phyloP scores from a whole-genome alignment of 2,797 vertebrate species.

The Tarsius wallacei region DNA sequence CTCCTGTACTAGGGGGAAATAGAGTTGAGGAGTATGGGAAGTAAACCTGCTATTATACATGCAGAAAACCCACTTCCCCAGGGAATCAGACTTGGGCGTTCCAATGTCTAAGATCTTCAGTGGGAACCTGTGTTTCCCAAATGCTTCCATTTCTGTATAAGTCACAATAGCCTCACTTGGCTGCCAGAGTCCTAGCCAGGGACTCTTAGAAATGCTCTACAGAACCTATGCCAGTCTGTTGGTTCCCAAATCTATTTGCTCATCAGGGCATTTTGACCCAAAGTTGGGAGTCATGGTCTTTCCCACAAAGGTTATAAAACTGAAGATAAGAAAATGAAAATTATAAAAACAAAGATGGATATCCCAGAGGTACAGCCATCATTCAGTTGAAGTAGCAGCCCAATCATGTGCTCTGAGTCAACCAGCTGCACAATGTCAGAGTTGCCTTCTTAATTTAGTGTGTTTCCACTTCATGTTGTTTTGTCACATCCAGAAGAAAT shows the following conservation, averaged over 20 bases:
- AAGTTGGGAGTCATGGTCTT: neutral
- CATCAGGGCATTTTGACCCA: neutral
- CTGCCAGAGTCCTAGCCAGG: neutral
- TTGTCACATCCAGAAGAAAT: neutral
- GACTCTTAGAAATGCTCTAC: neutral
- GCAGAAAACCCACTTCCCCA: neutral
- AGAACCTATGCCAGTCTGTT: neutral
- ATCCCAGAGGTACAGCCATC: neutral
- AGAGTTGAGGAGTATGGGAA: neutral
- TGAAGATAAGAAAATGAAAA: conserved; percentile 2
- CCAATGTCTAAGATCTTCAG: neutral
- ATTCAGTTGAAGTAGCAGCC: neutral
- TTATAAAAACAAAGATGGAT: neutral
- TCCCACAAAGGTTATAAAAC: conserved; percentile 7
- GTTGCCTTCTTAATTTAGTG: neutral
- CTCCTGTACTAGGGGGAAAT: neutral
- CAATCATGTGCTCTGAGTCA: neutral
- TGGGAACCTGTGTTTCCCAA: neutral
- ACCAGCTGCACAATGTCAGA: neutral
- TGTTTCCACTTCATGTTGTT: neutral
- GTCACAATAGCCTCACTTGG: neutral
- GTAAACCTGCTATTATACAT: neutral
- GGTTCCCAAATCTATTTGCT: neutral
- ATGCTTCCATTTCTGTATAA: neutral
- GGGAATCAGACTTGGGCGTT: neutral